phyloP scores from a whole-genome alignment of 2,888 invertebrate genomes.

The Hydropsyche betteni region DNA sequence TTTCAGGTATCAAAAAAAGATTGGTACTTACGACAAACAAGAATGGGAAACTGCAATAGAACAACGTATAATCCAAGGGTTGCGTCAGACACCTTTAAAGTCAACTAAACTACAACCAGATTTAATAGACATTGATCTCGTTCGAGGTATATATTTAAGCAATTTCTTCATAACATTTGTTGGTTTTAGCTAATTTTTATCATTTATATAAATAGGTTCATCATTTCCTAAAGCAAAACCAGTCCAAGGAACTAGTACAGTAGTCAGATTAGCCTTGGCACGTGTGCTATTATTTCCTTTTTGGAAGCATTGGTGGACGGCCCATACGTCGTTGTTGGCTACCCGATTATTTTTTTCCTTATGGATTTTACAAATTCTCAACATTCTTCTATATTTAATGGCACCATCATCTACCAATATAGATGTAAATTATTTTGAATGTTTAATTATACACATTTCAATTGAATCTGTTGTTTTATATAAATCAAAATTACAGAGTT shows the following conservation, averaged over 20 bases:
- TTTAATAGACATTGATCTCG: constrained; percentile 94
- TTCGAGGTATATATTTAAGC: constrained; percentile 76
- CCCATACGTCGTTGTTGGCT: constrained; percentile 83
- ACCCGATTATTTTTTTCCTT: constrained; percentile 79
- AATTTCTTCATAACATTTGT: constrained; percentile 1
- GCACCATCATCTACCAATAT: constrained; percentile 61
- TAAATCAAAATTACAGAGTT: constrained; percentile 55
- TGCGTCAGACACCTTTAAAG: constrained; percentile 82
- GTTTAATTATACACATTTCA: neutral
- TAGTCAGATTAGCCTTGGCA: constrained; percentile 83
- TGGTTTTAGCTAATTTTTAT: neutral
- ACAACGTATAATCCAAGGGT: constrained; percentile 86
- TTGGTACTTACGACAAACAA: constrained; percentile 96
- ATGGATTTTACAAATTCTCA: constrained; percentile 78
- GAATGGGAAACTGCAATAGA: constrained; percentile 97
- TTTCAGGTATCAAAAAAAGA: constrained; percentile 92
- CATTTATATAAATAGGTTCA: constrained; percentile 71
- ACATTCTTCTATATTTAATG: constrained; percentile 67
- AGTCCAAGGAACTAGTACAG: constrained; percentile 87
- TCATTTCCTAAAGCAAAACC: constrained; percentile 96
- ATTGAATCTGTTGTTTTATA: too few relatives aligned
- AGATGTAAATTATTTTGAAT: constrained; percentile 62
- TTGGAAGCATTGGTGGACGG: constrained; percentile 89
- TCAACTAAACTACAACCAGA: constrained; percentile 86
- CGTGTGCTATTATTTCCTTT: constrained; percentile 86